Evolutionary conservation across 64 coral and sea anemone species (phyloP).

Genomic region (Stylophora pistillata): DNA sequence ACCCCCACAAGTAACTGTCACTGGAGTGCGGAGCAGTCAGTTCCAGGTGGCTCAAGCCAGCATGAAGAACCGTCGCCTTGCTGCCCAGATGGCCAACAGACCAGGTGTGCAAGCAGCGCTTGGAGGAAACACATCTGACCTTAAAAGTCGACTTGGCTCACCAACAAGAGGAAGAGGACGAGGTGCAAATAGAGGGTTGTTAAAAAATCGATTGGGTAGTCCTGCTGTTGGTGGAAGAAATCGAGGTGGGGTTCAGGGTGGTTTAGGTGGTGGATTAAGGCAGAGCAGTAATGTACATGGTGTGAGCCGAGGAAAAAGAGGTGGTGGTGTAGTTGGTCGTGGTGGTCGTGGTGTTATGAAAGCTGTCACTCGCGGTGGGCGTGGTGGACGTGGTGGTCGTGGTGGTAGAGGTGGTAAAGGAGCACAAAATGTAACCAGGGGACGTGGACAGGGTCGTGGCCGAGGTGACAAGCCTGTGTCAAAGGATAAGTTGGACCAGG

Average conservation of each 20-base stretch:
- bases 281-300: slow-evolving; percentile 27
- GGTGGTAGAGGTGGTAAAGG: slow-evolving; percentile 49
- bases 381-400: slow-evolving; percentile 26
- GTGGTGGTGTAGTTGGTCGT: slow-evolving; percentile 22
- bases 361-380: neutral
- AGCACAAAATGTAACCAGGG: slow-evolving; percentile 16
- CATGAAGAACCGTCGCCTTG: slow-evolving; percentile 85
- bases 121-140: slow-evolving; percentile 45
- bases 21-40: slow-evolving; percentile 77
- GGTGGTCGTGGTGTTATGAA: slow-evolving; percentile 18
- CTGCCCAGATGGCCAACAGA: slow-evolving; percentile 91
- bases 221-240: slow-evolving; percentile 23
- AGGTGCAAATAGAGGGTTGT: slow-evolving; percentile 23
- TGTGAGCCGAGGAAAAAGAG: slow-evolving; percentile 24
- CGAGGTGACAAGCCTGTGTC: slow-evolving; percentile 45
- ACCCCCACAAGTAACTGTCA: slow-evolving; percentile 86
- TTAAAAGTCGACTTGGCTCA: slow-evolving; percentile 66
- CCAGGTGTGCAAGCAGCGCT: slow-evolving; percentile 78
- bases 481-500: slow-evolving; percentile 74
- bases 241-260: slow-evolving; percentile 30
- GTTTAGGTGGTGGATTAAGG: slow-evolving; percentile 32
- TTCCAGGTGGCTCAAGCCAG: slow-evolving; percentile 77
- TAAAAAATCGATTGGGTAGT: slow-evolving; percentile 52
- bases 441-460: slow-evolving; percentile 65
- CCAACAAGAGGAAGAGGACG: slow-evolving; percentile 36